Evolutionary conservation across 2,888 invertebrate genomes (phyloP), one percentile per base, ranked within the genome.

Genomic region (Crioceris asparagi): DNA sequence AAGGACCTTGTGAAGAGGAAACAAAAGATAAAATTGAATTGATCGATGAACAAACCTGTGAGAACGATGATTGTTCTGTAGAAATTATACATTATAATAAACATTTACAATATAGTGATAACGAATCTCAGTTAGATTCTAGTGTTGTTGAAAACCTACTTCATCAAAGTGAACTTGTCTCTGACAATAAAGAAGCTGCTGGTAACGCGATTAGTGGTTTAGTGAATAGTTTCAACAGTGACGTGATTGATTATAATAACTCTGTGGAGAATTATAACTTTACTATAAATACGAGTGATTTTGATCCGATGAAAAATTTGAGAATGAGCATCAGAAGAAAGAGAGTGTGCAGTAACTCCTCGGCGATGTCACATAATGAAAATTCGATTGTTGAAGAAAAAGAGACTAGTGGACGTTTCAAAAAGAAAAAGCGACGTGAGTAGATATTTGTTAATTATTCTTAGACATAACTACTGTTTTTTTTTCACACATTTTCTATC

Each of bases 311-410:
- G 57, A 60, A 57, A 48, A 62, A 61, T 50, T 50, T 65, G 40
- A 61, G 56, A 48, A 64, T 64, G 61, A 65, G 60, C 40, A 64
- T 63, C 37, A 50, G 63, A 33, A 49, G 64, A 39, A 66, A 65
- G 47, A 45, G 65, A 35, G 48, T 64, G 39, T 60, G 57, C 43
- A 65, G 63, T 41, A 60, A 59, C 46, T 64, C 64, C n/a, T 64
- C 64, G 3, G 54, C 56, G 10, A 44, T 64, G 29, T 62, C 63
- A 16, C 61, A 60, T 42, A 63, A 57, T 46, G 64, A 64, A 36
- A 55, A 54, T 7, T 15, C 16, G 17, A 10, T 10, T 26, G 31
- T 50, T 10, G 62, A 60, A 23, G 63, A 62, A 38, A 57, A 59
- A 41, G 44, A 52, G 36, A 45, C 50, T n/a, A 51, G 47, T 39